These are phyloP conservation scores for Aradophagus sp. DNA, from an alignment of 1,140 invertebrate genomes.

Conservation along the genomic window DNA sequence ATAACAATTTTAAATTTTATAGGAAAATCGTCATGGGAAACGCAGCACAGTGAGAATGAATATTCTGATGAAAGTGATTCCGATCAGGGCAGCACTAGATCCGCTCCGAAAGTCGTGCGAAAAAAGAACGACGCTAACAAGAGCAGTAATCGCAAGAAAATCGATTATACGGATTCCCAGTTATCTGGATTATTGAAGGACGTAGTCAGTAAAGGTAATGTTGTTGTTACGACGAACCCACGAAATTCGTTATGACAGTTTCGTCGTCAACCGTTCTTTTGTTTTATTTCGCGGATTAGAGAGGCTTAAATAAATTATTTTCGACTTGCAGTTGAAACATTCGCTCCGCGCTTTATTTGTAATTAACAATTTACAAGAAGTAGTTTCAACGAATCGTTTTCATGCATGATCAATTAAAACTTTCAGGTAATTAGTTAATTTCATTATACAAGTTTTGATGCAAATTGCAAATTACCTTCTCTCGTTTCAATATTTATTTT, in stretches of 20 bases:
- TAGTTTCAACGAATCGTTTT: no score
- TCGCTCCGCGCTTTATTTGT: no score
- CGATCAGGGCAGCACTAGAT: slow-evolving; percentile 13
- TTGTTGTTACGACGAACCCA: slow-evolving; percentile 4
- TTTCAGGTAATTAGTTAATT: no score
- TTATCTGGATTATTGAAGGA: slow-evolving; percentile 69
- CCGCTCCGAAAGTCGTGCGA: slow-evolving; percentile 1
- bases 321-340: no score
- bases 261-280: no score
- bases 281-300: no score
- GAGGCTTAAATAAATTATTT: no score
- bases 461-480: no score
- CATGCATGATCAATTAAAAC: no score
- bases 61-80: slow-evolving; percentile 25
- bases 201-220: slow-evolving; percentile 65
- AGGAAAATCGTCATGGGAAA: slow-evolving; percentile 70
- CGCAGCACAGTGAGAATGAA: slow-evolving; percentile 56
- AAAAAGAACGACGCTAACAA: slow-evolving; percentile 49
- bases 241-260: slow-evolving; percentile 7
- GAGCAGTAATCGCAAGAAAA: slow-evolving; percentile 52
- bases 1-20: slow-evolving; percentile 3
- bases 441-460: no score
- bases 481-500: no score
- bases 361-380: no score
- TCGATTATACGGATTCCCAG: slow-evolving; percentile 70